Percentiles rank a stretch among this genome's conserved stretches.
Conservation (phyloP, 2,888 invertebrate genomes). For the Andricus quercusramuli region DNA sequence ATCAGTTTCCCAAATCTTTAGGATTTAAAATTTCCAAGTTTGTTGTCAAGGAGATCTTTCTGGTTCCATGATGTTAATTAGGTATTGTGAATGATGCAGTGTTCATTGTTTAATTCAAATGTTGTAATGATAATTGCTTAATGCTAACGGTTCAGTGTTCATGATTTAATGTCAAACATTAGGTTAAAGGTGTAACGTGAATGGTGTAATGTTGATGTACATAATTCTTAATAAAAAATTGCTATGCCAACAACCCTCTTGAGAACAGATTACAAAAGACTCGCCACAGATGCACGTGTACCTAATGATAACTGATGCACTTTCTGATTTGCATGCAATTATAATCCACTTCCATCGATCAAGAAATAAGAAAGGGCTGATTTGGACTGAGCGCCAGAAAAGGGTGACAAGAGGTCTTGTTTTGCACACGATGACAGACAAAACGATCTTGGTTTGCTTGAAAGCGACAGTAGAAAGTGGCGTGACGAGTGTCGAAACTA, state of each 20-base stretch:
- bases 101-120: no score
- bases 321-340: slow-evolving; percentile 58
- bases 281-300: not conserved
- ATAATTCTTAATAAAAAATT: not conserved
- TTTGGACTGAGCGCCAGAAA: slow-evolving; percentile 17
- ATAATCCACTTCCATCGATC: slow-evolving; percentile 57
- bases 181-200: no score
- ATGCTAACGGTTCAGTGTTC: no score
- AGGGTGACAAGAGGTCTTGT: slow-evolving; percentile 44
- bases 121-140: no score
- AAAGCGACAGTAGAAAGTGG: slow-evolving; percentile 62
- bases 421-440: slow-evolving; percentile 47
- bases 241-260: not conserved
- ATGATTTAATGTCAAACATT: no score
- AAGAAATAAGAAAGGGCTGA: slow-evolving; percentile 37
- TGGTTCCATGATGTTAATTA: no score
- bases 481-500: slow-evolving; percentile 66
- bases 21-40: no score
- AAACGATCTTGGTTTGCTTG: slow-evolving; percentile 36
- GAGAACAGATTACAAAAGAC: not conserved
- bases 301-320: slow-evolving; percentile 43
- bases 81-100: no score
- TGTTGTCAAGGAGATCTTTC: no score
- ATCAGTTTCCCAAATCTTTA: no score
- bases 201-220: no score